Percentiles rank a stretch among this genome's conserved stretches.
Conservation (phyloP, 2,797 vertebrate species). For the Champsocephalus esox region DNA sequence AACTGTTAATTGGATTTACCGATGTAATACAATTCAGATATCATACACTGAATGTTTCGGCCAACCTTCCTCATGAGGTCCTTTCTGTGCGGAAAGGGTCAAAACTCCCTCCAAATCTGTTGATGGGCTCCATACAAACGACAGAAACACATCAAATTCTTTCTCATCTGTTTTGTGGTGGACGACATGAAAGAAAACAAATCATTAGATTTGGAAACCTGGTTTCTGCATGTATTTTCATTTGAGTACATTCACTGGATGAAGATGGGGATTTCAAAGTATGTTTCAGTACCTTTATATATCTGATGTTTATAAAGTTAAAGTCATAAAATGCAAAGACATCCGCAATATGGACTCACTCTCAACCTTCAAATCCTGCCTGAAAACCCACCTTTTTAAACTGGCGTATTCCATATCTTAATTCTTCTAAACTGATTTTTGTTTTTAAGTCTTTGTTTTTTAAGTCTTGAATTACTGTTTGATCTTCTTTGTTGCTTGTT, state of each 20-base stretch:
- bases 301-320: background rate
- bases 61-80: conserved; percentile 39
- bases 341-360: no score
- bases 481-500: no score
- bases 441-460: no score
- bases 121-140: conserved; percentile 80
- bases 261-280: background rate
- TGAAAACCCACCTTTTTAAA: no score
- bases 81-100: background rate
- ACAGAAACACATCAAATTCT: conserved; percentile 91
- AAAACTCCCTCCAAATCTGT: conserved; percentile 11
- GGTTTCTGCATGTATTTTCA: background rate
- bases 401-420: no score
- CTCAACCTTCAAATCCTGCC: no score
- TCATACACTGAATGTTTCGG: background rate
- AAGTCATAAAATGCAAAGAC: background rate
- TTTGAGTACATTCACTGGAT: background rate
- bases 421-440: no score
- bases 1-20: background rate
- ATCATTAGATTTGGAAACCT: background rate
- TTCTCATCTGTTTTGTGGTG: conserved; percentile 81
- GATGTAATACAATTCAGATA: background rate
- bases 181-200: background rate
- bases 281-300: background rate
- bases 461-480: no score